A percentile compares a stretch with the other conserved stretches of the same genome.
Evolutionary conservation across 1,140 invertebrate species (phyloP).

Genomic region (Telenomus remus): DNA sequence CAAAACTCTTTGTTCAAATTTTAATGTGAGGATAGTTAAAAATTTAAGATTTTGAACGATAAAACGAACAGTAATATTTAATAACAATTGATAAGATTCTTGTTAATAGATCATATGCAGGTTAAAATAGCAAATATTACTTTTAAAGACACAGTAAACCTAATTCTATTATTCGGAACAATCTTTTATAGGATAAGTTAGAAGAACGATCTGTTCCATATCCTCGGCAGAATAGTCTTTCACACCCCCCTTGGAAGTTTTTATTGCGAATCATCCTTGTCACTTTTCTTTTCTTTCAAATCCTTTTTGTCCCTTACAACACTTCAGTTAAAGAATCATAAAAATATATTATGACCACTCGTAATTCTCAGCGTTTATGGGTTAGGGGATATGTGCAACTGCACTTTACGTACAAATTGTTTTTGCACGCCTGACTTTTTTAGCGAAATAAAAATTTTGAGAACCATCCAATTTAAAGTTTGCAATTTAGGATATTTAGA

Average conservation of each 20-base stretch:
- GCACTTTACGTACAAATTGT: background rate
- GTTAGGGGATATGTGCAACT: background rate
- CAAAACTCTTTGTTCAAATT: no score
- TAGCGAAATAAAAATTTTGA: background rate
- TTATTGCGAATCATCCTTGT: conserved; percentile 3
- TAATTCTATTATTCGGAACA: background rate
- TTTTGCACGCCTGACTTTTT: background rate
- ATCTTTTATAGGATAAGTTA: background rate
- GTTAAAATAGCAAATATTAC: no score
- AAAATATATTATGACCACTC: background rate
- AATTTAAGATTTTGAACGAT: no score
- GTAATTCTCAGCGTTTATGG: background rate
- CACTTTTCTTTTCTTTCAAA: background rate
- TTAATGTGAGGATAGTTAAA: no score
- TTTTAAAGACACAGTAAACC: no score
- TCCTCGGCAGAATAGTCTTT: background rate
- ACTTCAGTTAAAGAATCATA: background rate
- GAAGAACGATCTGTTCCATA: background rate
- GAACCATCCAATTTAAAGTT: background rate
- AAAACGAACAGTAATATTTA: no score
- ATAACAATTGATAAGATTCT: no score
- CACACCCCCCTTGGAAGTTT: background rate
- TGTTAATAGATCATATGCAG: no score
- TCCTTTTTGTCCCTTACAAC: background rate
- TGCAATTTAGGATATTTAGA: background rate